Conservation (phyloP, 2,113 vertebrate genomes). For the Chloropsis hardwickii region DNA sequence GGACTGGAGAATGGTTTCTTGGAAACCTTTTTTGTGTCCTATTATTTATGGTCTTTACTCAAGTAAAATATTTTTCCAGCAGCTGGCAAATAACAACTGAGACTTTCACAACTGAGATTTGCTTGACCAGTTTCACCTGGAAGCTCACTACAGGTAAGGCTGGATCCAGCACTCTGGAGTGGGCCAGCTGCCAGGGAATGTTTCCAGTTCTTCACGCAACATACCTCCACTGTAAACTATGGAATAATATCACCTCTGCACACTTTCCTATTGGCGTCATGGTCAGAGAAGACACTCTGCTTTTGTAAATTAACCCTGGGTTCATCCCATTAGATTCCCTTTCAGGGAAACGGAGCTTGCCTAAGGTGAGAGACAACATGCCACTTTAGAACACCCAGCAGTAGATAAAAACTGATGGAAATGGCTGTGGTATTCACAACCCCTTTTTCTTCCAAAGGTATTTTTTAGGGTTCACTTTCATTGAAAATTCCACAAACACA, state of each 20-base stretch:
- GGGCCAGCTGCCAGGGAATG: neutral
- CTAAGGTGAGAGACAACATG: neutral
- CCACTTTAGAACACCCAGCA: neutral
- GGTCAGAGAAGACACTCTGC: neutral
- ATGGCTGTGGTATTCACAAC: neutral
- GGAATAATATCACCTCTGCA: neutral
- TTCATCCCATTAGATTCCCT: neutral
- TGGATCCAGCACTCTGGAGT: neutral
- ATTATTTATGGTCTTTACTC: neutral
- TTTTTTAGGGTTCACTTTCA: neutral
- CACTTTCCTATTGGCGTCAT: neutral
- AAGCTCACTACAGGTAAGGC: neutral
- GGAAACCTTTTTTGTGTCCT: neutral
- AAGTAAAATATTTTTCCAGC: neutral
- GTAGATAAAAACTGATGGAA: neutral
- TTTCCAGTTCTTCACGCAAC: neutral
- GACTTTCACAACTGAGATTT: neutral
- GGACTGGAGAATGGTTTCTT: neutral
- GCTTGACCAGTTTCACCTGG: neutral
- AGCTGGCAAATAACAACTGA: neutral
- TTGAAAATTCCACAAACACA: neutral
- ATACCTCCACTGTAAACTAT: neutral
- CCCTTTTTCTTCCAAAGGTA: neutral
- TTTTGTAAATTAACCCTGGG: neutral
- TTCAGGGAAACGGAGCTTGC: neutral